Conservation (phyloP, 2,888 invertebrate species). For the Zhuqinia jingwanae region DNA sequence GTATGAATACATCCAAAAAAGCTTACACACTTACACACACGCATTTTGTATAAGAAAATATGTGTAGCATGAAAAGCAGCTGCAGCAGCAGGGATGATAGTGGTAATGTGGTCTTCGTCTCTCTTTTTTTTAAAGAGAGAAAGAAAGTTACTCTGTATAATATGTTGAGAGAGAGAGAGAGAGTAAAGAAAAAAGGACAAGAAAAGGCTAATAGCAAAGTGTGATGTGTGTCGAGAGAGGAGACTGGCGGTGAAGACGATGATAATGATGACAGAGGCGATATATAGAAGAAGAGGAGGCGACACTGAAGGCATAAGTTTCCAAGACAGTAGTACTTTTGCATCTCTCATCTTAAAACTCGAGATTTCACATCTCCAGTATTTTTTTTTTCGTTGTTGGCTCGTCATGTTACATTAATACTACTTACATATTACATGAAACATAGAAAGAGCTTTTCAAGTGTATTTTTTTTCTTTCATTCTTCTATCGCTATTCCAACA, state of each 20-base stretch:
- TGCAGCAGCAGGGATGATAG: background rate
- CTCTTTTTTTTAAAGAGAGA: conserved; percentile 3
- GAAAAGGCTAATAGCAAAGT: conserved; percentile 60
- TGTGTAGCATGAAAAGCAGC: background rate
- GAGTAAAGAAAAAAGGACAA: conserved; percentile 4
- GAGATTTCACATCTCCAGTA: conserved; percentile 12
- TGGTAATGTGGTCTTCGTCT: background rate
- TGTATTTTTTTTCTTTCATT: conserved; percentile 20
- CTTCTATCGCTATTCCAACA: background rate
- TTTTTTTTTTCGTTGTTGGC: conserved; percentile 21
- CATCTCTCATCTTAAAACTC: background rate
- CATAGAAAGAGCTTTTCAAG: conserved; percentile 45
- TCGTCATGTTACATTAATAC: conserved; percentile 35
- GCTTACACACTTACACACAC: too few species aligned
- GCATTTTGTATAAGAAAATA: background rate
- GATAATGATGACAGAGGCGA: conserved; percentile 20
- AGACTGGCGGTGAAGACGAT: conserved; percentile 32
- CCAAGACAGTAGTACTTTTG: conserved; percentile 6
- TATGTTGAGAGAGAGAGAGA: background rate
- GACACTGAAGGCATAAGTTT: conserved; percentile 56
- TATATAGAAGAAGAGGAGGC: conserved; percentile 38
- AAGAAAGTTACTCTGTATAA: conserved; percentile 4
- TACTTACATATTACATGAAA: conserved; percentile 62
- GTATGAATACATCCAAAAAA: conserved; percentile 21
- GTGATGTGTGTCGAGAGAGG: conserved; percentile 23